phyloP scores from a whole-genome alignment of 2,888 invertebrate genomes.

The Gari tellinella region DNA sequence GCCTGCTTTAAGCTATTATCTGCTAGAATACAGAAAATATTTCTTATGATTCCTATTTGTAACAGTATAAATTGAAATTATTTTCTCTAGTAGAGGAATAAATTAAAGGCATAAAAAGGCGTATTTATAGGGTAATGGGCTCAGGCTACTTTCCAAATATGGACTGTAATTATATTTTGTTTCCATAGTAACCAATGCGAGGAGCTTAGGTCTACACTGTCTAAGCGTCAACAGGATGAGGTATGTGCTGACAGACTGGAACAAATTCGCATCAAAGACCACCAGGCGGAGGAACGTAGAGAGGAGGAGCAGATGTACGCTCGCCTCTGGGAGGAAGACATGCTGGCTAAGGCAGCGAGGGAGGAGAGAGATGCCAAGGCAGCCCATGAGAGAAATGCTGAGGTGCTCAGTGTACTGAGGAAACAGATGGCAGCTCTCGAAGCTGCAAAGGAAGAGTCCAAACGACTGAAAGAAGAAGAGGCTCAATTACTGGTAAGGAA shows the following conservation, averaged over 20 bases:
- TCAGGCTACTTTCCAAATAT: no score
- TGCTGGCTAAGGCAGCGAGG: slow-evolving; percentile 80
- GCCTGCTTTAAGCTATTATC: no score
- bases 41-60: no score
- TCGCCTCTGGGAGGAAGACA: slow-evolving; percentile 82
- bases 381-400: slow-evolving; percentile 78
- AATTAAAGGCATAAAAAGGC: no score
- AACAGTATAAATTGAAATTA: no score
- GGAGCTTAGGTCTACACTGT: slow-evolving; percentile 81
- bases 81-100: no score
- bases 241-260: slow-evolving; percentile 81
- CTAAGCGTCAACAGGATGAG: slow-evolving; percentile 81
- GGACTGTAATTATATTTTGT: no score
- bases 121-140: no score
- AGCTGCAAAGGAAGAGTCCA: slow-evolving; percentile 78
- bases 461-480: slow-evolving; percentile 81
- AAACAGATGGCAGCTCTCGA: slow-evolving; percentile 83
- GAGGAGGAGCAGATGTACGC: slow-evolving; percentile 82
- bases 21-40: no score
- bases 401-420: slow-evolving; percentile 77
- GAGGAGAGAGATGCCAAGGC: slow-evolving; percentile 82
- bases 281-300: slow-evolving; percentile 66
- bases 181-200: slow-evolving; percentile 83
- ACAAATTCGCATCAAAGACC: slow-evolving; percentile 74
- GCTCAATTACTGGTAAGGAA: slow-evolving; percentile 77